Conservation (phyloP, 2,797 vertebrate species). For the Distichodus sexfasciatus region DNA sequence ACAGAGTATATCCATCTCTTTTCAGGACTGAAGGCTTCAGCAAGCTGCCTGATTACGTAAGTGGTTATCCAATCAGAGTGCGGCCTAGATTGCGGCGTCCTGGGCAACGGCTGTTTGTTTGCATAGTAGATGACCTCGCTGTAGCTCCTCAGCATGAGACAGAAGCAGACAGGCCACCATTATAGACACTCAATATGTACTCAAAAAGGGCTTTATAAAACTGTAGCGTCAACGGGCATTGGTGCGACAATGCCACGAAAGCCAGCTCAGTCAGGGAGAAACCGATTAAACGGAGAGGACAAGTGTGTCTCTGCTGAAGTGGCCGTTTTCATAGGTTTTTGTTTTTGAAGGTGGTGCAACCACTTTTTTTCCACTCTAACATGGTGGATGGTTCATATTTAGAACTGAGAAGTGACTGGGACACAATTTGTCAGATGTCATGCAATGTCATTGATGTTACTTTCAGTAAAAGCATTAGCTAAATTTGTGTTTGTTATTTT, state of each 20-base stretch:
- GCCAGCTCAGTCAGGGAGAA: background rate
- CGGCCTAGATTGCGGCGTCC: conserved; percentile 62
- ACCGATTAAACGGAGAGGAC: background rate
- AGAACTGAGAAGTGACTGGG: background rate
- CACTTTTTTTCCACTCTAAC: too few species aligned
- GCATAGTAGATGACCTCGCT: conserved; percentile 56
- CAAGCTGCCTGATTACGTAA: conserved; percentile 72
- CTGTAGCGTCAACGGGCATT: conserved; percentile 18
- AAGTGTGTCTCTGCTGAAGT: background rate
- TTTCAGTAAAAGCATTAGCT: background rate
- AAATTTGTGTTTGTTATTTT: conserved; percentile 1
- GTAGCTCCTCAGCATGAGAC: conserved; percentile 51
- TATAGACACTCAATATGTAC: conserved; percentile 18
- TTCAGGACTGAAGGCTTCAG: too few species aligned
- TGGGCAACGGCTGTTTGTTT: conserved; percentile 64
- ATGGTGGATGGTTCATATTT: too few species aligned
- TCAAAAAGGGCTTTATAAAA: conserved; percentile 64
- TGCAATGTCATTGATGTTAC: background rate
- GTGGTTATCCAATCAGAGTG: conserved; percentile 69
- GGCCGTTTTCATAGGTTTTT: too few species aligned
- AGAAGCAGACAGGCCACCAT: conserved; percentile 57
- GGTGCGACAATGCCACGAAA: background rate
- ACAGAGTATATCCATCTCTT: too few species aligned
- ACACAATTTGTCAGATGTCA: background rate
- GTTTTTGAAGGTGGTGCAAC: too few species aligned